Conservation (phyloP, 2,797 vertebrate genomes). For the Lycodopsis pacificus region DNA sequence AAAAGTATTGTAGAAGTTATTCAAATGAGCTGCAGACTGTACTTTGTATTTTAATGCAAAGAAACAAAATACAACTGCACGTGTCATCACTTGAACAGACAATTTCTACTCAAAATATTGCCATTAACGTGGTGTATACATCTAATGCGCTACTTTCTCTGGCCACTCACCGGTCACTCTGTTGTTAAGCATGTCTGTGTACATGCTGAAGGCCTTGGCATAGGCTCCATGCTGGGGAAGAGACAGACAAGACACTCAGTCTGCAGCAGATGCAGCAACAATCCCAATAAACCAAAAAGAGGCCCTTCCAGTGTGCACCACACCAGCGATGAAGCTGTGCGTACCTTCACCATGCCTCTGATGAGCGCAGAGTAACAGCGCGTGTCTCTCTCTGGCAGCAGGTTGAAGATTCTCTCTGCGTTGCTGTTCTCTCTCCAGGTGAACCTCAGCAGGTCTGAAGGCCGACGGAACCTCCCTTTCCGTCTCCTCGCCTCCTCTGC, state of each 20-base stretch:
- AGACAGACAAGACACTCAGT: conserved; percentile 25
- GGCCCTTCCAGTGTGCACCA: neutral
- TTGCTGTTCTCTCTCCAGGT: conserved; percentile 90
- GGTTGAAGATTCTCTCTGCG: conserved; percentile 93
- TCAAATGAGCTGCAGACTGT: neutral
- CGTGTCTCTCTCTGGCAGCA: conserved; percentile 90
- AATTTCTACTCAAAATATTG: neutral
- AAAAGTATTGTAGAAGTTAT: neutral
- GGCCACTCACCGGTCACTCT: conserved; percentile 86
- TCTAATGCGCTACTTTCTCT: neutral
- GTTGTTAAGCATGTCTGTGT: conserved; percentile 90
- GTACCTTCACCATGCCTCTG: conserved; percentile 95
- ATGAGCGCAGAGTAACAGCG: conserved; percentile 92
- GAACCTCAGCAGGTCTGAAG: conserved; percentile 23
- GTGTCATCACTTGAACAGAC: neutral
- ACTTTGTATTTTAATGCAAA: neutral
- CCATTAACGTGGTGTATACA: neutral
- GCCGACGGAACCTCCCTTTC: conserved; percentile 29
- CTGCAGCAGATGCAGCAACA: neutral
- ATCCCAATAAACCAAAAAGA: neutral
- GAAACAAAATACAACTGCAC: neutral
- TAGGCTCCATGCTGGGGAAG: conserved; percentile 84
- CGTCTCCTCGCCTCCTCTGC: conserved; percentile 55
- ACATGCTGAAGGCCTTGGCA: conserved; percentile 86
- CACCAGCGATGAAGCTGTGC: neutral